Percentiles rank a stretch among this genome's conserved stretches.
Conservation (phyloP, 2,113 vertebrate genomes). For the Coptodon bakossiorum region DNA sequence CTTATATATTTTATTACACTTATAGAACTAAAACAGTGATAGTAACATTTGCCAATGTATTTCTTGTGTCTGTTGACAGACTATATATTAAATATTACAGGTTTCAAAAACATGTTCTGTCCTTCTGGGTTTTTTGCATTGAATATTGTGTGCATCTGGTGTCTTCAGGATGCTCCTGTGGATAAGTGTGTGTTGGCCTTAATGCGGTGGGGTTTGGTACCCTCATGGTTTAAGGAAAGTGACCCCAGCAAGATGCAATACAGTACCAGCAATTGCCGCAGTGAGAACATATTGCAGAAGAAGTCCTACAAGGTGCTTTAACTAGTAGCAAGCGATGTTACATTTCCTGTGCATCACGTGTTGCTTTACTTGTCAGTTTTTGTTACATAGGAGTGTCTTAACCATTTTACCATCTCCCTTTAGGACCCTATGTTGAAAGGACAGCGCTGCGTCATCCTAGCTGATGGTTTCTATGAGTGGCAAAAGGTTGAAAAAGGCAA, state of each 20-base stretch:
- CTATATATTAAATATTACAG: neutral
- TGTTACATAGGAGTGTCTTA: neutral
- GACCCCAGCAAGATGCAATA: slow-evolving; percentile 85
- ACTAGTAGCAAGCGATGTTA: neutral
- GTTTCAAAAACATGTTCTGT: neutral
- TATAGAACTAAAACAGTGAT: neutral
- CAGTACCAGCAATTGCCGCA: slow-evolving; percentile 90
- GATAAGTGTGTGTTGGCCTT: slow-evolving; percentile 82
- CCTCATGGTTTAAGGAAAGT: slow-evolving; percentile 84
- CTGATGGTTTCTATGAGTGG: slow-evolving; percentile 98
- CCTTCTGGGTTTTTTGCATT: neutral
- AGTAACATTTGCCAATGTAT: neutral
- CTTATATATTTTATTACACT: neutral
- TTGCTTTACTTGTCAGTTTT: neutral
- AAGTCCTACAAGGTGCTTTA: slow-evolving; percentile 84
- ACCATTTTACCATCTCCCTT: neutral
- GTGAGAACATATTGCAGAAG: slow-evolving; percentile 86
- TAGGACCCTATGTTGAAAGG: slow-evolving; percentile 87
- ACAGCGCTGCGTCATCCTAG: slow-evolving; percentile 88
- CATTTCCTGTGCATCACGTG: neutral
- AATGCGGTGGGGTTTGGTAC: slow-evolving; percentile 95
- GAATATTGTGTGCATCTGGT: neutral
- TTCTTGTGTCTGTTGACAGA: neutral
- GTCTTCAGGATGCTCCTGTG: slow-evolving; percentile 76
- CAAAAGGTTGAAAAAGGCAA: slow-evolving; percentile 69